Base-by-base conservation (phyloP, 2,113 vertebrate species). In the Fulmarus glacialis region DNA sequence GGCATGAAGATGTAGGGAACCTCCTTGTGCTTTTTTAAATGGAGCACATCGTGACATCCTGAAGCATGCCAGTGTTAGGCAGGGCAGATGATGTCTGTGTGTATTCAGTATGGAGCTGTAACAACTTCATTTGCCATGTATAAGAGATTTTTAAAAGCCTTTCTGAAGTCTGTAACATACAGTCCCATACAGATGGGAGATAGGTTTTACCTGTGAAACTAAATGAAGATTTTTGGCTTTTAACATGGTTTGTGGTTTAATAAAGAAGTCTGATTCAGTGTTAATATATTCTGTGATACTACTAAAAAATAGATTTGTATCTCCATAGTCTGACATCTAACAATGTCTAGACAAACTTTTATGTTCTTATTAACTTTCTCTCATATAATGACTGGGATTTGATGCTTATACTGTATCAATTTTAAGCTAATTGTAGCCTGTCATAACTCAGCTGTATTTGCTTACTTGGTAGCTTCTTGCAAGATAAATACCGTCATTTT, bases 281-380 rank as follows among this genome's bases (percentile, higher is more conserved):
- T 66, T 86, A 83, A 27, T 90, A 55, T 59, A 52, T 68, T 82
- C 36, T 22, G 56, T 68, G 18, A 56, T 82, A 30, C 42, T 60
- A 32, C 43, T 68, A n/a, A 74, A 93, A 90, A 53, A n/a, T 42
- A 71, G 19, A 71, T 85, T 67, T 72, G 12, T 83, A 27, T 88
- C 43, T 92, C 43, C 8, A 3, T 20, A 53, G 79, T 52, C 66
- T 80, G 67, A 92, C 53, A 88, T 59, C 18, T 93, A 30, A 86
- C 15, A 83, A 73, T 32, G 75, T 90, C 86, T 96, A 93, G 91
- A 92, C 67, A 80, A 77, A 77, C 56, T 87, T 95, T 72, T 73
- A 86, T 70, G 24, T 48, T 67, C 58, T 60, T 48, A 50, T 60
- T 77, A 92, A 23, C 16, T 68, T 93, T 73, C 52, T 90, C 47